Conservation (phyloP, 2,888 invertebrate species). For the Phalera bucephala region DNA sequence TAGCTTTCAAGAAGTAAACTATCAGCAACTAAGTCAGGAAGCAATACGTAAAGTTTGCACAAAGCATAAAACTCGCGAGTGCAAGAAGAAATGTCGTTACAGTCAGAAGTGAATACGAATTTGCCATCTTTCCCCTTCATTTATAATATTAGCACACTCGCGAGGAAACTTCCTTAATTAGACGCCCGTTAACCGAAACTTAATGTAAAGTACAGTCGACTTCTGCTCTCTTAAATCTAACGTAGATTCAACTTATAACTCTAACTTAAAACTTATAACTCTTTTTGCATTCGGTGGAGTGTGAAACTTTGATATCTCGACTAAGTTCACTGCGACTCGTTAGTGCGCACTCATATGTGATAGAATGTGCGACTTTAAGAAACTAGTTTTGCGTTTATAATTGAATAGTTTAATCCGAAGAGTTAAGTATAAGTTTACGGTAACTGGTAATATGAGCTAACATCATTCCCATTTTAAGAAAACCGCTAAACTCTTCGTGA, state of each 20-base stretch:
- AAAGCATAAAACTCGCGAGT: slow-evolving; percentile 38
- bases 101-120: slow-evolving; percentile 42
- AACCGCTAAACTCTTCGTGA: too few relatives aligned
- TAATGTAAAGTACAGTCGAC: slow-evolving; percentile 62
- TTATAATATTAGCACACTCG: slow-evolving; percentile 65
- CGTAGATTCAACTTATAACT: slow-evolving; percentile 54
- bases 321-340: too few relatives aligned
- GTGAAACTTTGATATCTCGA: too few relatives aligned
- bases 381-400: background rate
- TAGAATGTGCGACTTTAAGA: slow-evolving; percentile 18
- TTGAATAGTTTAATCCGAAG: too few relatives aligned
- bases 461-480: too few relatives aligned
- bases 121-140: slow-evolving; percentile 60
- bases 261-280: slow-evolving; percentile 50
- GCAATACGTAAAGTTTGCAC: slow-evolving; percentile 30
- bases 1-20: slow-evolving; percentile 3
- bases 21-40: slow-evolving; percentile 19
- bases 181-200: slow-evolving; percentile 63
- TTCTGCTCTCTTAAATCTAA: slow-evolving; percentile 62
- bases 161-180: slow-evolving; percentile 63
- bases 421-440: too few relatives aligned
- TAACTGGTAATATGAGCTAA: too few relatives aligned
- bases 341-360: too few relatives aligned
- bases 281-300: slow-evolving; percentile 43
- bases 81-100: slow-evolving; percentile 52